Base-by-base conservation (phyloP, 2,888 invertebrate genomes). In the Saturnia pavonia region DNA sequence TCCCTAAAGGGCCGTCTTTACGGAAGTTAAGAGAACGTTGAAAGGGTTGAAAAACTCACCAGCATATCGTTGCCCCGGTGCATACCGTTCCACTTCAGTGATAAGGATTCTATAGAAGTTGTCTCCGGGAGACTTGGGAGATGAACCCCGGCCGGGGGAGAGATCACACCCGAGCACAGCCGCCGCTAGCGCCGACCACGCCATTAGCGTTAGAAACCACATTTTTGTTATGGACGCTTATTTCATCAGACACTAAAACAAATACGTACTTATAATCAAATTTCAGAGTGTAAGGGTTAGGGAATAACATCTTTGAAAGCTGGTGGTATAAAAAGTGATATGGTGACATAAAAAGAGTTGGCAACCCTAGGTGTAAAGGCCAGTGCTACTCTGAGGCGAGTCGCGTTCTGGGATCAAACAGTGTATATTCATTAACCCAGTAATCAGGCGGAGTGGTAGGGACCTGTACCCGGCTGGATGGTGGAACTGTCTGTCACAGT, bases 81-180 rank as follows among this genome's bases (percentile, higher is more conserved):
- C 95, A 88, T 98, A 98, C 85, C 97, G 96, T 84, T 96, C 96
- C 34, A 97, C 95, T 80, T 96, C 96, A 63, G 97, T 97, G 80
- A 98, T 94, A 83, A 96, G 94, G 82, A 99, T 96, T 81, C 96
- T 95, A 92, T 97, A 98, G 83, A 97, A 97, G 92, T 98, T 97
- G 91, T 98, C 98, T 43, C 98, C 98, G 34, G 96, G 95, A 76
- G 96, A 94, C 91, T 96, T 95, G 82, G 81, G 79, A 75, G 82
- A 71, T 6, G 80, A 81, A 11, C 73, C 78, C 9, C 71, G 76
- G 0, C 79, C 79, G 0, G 95, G 94, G 66, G 82, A 81, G 80
- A 95, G 87, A 66, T 89, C 88, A 82, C 95, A 95, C 66, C 82
- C 86, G 45, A 73, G 77, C 71, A 80, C 81, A 63, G 77, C 76